Evolutionary conservation across 2,888 invertebrate species (phyloP).

Genomic region (Psylliodes chrysocephalus): DNA sequence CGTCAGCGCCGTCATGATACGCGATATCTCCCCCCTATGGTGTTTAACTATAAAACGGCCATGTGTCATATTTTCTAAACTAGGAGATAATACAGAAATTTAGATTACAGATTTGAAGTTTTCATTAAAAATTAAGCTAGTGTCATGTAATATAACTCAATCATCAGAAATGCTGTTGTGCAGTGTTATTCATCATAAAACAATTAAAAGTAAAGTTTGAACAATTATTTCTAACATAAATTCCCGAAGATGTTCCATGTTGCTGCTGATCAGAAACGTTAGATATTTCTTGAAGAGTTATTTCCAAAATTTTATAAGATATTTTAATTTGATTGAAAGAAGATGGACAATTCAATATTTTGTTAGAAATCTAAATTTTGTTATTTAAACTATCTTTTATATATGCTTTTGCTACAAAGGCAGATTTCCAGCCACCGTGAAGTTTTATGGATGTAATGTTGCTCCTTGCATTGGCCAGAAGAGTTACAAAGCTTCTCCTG

Average conservation of each 20-base stretch:
- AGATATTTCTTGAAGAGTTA: too few relatives aligned
- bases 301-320: constrained; percentile 1
- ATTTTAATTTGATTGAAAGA: background rate
- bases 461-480: background rate
- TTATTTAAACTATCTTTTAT: background rate
- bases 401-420: background rate
- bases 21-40: too few relatives aligned
- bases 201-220: constrained; percentile 2
- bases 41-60: too few relatives aligned
- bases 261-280: background rate
- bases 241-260: constrained; percentile 13
- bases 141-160: too few relatives aligned
- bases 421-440: background rate
- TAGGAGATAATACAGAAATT: too few relatives aligned
- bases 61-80: too few relatives aligned
- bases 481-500: background rate
- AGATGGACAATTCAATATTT: constrained; percentile 8
- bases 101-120: too few relatives aligned
- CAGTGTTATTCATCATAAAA: constrained; percentile 4
- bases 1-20: too few relatives aligned
- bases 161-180: too few relatives aligned
- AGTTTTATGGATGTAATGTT: background rate
- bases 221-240: constrained; percentile 5
- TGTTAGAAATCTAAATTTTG: constrained; percentile 4
- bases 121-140: too few relatives aligned